Percentiles rank a stretch among this genome's conserved stretches.
These are phyloP conservation scores for Stegostoma tigrinum DNA, from an alignment of 2,113 vertebrate genomes.

Conservation along the genomic window DNA sequence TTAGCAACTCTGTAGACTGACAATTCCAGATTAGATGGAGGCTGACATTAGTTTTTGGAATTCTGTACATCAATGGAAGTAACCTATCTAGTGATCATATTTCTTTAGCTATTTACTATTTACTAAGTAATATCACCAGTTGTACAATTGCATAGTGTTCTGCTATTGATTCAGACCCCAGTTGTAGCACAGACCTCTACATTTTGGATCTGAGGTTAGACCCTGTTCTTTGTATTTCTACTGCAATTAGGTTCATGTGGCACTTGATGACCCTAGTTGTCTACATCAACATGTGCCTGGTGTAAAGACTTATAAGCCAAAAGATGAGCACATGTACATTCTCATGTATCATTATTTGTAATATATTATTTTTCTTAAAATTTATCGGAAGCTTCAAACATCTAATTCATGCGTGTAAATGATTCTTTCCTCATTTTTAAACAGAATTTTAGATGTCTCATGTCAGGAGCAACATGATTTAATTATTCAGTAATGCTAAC, in stretches of 20 bases:
- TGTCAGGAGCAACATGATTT: not conserved
- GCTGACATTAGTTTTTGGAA: not conserved
- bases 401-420: not conserved
- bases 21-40: not conserved
- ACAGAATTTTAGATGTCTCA: not conserved
- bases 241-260: not conserved
- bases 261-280: not conserved
- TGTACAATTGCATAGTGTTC: not conserved
- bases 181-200: not conserved
- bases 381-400: not conserved
- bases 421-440: not conserved
- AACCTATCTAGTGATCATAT: not conserved
- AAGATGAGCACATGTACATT: not conserved
- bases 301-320: not conserved
- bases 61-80: not conserved
- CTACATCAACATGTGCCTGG: not conserved
- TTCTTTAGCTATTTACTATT: not conserved
- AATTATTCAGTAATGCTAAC: not conserved
- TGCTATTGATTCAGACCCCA: not conserved
- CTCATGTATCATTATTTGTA: not conserved
- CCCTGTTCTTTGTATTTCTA: not conserved
- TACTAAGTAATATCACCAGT: not conserved
- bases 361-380: not conserved
- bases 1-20: not conserved
- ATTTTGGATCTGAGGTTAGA: not conserved